phyloP scores from a whole-genome alignment of 2,797 vertebrate genomes.

The Pangasius djambal region DNA sequence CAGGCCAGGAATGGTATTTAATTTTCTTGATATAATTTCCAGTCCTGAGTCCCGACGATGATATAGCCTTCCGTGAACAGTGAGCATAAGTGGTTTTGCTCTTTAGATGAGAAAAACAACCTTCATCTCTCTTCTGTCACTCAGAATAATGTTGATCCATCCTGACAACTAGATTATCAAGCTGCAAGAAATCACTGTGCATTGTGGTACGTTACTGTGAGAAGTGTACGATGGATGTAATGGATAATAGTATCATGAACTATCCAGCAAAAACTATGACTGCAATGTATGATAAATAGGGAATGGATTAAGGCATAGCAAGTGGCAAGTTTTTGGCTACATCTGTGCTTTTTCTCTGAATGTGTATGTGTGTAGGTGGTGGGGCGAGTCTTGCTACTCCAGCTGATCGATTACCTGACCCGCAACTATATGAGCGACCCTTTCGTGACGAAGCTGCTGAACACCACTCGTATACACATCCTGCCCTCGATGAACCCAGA shows the following conservation, averaged over 20 bases:
- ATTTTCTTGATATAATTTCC: not conserved
- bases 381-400: conserved; percentile 88
- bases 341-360: conserved; percentile 23
- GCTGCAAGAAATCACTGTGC: not conserved
- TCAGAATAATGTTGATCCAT: not conserved
- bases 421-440: conserved; percentile 75
- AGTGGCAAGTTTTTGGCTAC: not conserved
- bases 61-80: not conserved
- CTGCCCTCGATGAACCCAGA: conserved; percentile 96
- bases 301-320: not conserved
- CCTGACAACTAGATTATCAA: not conserved
- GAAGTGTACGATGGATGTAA: not conserved
- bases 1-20: not conserved
- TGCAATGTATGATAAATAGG: not conserved
- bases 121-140: not conserved
- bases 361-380: conserved; percentile 76
- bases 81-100: not conserved
- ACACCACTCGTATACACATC: conserved; percentile 86
- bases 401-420: conserved; percentile 86
- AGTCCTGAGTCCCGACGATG: not conserved
- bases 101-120: not conserved
- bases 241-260: not conserved
- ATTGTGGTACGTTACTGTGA: not conserved
- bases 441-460: conserved; percentile 76
- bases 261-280: not conserved